Evolutionary conservation across 2,113 vertebrate species (phyloP), one percentile per base, ranked within the genome.

Genomic region (Apodemus speciosus): DNA sequence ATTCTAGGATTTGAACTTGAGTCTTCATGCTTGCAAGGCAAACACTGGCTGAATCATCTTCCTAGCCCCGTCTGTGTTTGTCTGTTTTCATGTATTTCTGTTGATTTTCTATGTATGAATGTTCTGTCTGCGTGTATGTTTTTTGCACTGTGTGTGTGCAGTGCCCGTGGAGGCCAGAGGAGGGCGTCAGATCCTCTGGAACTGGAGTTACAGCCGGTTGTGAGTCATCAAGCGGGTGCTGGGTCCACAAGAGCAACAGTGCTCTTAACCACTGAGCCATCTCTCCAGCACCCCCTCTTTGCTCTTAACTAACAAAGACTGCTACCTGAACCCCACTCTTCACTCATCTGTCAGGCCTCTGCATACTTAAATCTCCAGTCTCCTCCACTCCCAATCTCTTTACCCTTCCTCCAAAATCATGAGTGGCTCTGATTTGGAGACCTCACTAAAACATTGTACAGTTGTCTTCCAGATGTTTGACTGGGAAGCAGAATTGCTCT

Each of bases 401-500:
- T 68, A 66, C 66, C 21, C 68, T 91, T 88, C 51, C 89, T 77
- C 80, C 60, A 62, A 53, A 92, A 23, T 69, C n/a, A 10, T 20
- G 69, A 80, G 53, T 85, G 72, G 53, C 10, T 73, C 35, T 80
- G 86, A 2, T 30, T 88, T 88, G 35, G 49, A 53, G 49, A 69
- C 2, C 13, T 85, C 30, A 3, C 27, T 35, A 49, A 66, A 84
- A 23, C 43, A 18, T 51, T 40, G 16, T 20, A 56, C 56, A 56
- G 53, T 56, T 56, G 16, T 71, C 88, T 94, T 85, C 53, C 84
- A 75, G 71, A 64, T 85, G 56, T 76, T 92, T 49, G 87, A 87
- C 83, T 53, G 71, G 77, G 51, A 71, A 40, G 3, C 43, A 81
- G 10, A 60, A 60, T n/a, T 76, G 43, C 71, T 81, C 30, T 93